Conservation (phyloP, 2,797 vertebrate species). For the Nannoperca obscura region DNA sequence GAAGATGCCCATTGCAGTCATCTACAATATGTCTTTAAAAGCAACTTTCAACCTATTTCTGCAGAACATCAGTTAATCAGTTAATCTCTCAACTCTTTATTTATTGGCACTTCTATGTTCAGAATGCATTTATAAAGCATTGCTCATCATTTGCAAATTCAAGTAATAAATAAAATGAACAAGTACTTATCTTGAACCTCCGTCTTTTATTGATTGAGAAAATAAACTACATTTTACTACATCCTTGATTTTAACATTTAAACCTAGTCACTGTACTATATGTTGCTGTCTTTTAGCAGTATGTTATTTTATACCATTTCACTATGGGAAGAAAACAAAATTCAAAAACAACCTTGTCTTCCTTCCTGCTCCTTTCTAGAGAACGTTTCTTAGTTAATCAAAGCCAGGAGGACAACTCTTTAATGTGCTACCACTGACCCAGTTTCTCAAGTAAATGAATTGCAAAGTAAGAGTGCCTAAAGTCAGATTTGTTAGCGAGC, state of each 20-base stretch:
- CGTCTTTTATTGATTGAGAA: neutral
- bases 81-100: neutral
- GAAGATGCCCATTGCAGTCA: neutral
- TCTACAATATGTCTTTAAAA: neutral
- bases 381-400: constrained; percentile 54
- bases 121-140: neutral
- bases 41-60: neutral
- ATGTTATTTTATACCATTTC: constrained; percentile 13
- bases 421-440: constrained; percentile 76
- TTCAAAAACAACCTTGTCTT: constrained; percentile 53
- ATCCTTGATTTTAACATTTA: constrained; percentile 15
- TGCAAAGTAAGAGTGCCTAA: constrained; percentile 73
- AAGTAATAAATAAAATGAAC: neutral
- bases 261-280: neutral
- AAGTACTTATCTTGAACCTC: neutral
- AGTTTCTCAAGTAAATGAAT: constrained; percentile 77
- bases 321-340: constrained; percentile 27
- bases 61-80: neutral
- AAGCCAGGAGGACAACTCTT: constrained; percentile 61
- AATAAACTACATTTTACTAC: neutral
- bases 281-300: neutral
- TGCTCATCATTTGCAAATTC: neutral
- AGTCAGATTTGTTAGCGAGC: constrained; percentile 70
- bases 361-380: constrained; percentile 31
- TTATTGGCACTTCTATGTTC: neutral